phyloP scores from a whole-genome alignment of 2,888 invertebrate species.

The Drosophila emarginata region DNA sequence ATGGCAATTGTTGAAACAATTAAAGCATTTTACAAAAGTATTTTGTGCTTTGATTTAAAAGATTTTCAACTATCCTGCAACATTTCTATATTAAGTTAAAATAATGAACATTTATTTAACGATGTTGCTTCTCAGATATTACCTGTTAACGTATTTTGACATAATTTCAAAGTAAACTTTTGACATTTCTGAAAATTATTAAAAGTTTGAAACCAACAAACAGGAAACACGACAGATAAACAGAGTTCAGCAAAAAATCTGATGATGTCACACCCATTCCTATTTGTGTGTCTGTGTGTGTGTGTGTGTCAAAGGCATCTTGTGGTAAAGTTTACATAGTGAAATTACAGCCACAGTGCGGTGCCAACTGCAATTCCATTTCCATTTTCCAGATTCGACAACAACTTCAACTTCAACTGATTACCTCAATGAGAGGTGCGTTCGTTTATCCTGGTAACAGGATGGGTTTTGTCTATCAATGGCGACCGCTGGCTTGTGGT shows the following conservation, averaged over 20 bases:
- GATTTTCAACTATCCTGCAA: no score
- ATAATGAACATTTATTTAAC: no score
- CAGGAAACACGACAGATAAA: slow-evolving; percentile 39
- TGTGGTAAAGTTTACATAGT: slow-evolving; percentile 49
- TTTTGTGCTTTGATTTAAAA: no score
- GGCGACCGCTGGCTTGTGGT: slow-evolving; percentile 57
- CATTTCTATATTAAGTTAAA: no score
- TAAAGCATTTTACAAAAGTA: no score
- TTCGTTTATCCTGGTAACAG: not conserved
- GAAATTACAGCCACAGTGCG: slow-evolving; percentile 54
- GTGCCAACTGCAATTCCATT: slow-evolving; percentile 20
- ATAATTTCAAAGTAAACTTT: not conserved
- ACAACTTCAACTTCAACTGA: slow-evolving; percentile 41
- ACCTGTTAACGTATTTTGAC: not conserved
- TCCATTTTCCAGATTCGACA: slow-evolving; percentile 12
- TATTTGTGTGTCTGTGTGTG: slow-evolving; percentile 11
- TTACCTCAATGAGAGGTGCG: slow-evolving; percentile 38
- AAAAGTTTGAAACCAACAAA: slow-evolving; percentile 25
- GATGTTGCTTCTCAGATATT: no score
- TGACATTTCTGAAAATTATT: not conserved
- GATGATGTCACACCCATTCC: slow-evolving; percentile 6
- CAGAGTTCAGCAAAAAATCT: slow-evolving; percentile 34
- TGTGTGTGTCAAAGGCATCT: slow-evolving; percentile 47
- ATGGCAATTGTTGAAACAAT: no score
- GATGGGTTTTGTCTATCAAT: slow-evolving; percentile 40